Evolutionary conservation across 2,888 invertebrate genomes (phyloP), one percentile per base, ranked within the genome.

Genomic region (Stegana nigrithorax): DNA sequence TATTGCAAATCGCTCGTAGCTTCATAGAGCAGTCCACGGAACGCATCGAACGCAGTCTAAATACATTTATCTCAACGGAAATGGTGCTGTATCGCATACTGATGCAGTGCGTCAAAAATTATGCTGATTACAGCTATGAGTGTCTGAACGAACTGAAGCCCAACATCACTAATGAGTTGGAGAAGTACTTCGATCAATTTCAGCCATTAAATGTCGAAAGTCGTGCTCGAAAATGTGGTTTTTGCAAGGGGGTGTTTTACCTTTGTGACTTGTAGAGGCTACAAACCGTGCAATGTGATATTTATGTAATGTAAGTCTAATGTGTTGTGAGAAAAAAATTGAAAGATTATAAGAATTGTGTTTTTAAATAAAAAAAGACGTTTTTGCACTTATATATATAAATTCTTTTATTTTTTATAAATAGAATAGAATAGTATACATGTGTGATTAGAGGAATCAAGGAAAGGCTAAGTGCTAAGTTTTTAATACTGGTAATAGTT

Each of bases 21-120:
- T 80, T 83, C 69, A 63, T 82, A 12, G 78, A 81, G 7, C 67
- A 71, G n/a, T 62, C 60, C 3, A 67, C 71, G 12, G 75, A 78
- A n/a, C 21, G 23, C 10, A 80, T 76, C 36, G 78, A 80, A 62
- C 67, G 58, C 14, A 51, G 7, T 0, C 39, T 81, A 1, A 68
- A 71, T 1, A 75, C 79, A 1, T 80, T 78, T 39, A 63, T 82
- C 0, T 70, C 82, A 2, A 82, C 82, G 0, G 81, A 82, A 27
- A 67, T 72, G 17, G 70, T 82, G 2, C 66, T 82, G 12, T 81
- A 71, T 58, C 77, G 74, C 60, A 73, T 82, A n/a, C 60, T 80
- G 26, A 70, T 71, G 66, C 66, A 72, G 55, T 75, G 73, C 39
- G 60, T 82, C 51, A 66, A 60, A 17, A 78, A 67, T 1, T 82